Evolutionary conservation across 2,888 invertebrate species (phyloP).

Genomic region (Dorcus parallelipipedus): DNA sequence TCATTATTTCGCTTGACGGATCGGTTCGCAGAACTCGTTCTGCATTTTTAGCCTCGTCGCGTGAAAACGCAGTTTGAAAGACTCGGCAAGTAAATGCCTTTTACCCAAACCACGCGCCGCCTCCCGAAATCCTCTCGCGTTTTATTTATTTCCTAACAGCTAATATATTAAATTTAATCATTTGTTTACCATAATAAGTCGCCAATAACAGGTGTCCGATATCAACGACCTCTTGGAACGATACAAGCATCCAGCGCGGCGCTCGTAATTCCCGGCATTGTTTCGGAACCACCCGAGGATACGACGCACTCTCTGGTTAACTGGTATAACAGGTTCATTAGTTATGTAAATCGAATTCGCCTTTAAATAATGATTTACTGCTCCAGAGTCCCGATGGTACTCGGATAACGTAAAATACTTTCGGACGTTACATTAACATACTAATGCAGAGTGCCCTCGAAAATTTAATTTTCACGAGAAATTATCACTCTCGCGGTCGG

Average conservation of each 20-base stretch:
- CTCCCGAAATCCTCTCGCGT: too few species aligned
- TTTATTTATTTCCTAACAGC: neutral
- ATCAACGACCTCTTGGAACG: slow-evolving; percentile 21
- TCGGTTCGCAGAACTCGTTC: slow-evolving; percentile 30
- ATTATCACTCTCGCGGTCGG: too few species aligned
- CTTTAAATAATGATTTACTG: slow-evolving; percentile 43
- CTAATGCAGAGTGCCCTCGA: too few species aligned
- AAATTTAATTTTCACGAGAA: too few species aligned
- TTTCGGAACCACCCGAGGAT: slow-evolving; percentile 4
- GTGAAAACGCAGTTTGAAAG: neutral
- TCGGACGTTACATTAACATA: too few species aligned
- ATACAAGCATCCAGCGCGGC: slow-evolving; percentile 4
- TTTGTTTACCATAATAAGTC: slow-evolving; percentile 14
- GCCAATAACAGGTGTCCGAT: slow-evolving; percentile 23
- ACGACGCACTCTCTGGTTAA: slow-evolving; percentile 18
- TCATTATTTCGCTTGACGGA: slow-evolving; percentile 31
- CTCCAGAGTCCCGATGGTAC: slow-evolving; percentile 29
- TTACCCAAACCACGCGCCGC: neutral
- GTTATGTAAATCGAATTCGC: slow-evolving; percentile 45
- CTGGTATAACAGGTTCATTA: slow-evolving; percentile 41
- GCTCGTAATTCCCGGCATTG: slow-evolving; percentile 14
- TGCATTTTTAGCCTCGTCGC: slow-evolving; percentile 19
- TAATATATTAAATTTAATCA: slow-evolving; percentile 18
- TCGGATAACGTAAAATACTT: neutral
- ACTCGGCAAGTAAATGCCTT: too few species aligned